These are phyloP conservation scores for Ecdyonurus torrentis DNA, from an alignment of 2,888 invertebrate species.

Conservation along the genomic window DNA sequence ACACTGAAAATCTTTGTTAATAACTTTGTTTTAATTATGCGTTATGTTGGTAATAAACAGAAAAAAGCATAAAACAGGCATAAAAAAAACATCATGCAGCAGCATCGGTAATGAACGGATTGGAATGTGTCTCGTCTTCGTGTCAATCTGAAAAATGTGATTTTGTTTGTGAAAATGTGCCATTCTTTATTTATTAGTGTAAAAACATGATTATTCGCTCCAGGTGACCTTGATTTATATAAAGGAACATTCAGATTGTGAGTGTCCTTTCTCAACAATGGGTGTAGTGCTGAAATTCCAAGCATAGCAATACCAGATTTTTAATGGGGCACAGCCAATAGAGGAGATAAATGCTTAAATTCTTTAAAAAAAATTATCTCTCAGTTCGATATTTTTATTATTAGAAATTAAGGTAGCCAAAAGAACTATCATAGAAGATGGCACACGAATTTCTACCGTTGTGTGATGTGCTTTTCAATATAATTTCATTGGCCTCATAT, in stretches of 20 bases:
- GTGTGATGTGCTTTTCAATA: conserved; percentile 82
- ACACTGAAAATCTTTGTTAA: too few species aligned
- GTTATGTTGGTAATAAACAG: neutral
- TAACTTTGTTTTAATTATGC: too few species aligned
- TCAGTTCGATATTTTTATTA: too few species aligned
- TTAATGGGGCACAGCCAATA: neutral
- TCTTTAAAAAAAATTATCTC: too few species aligned
- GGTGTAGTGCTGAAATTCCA: neutral
- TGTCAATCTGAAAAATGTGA: neutral
- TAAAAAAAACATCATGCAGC: neutral
- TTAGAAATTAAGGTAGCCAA: too few species aligned
- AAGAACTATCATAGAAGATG: conserved; percentile 26
- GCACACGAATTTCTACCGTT: conserved; percentile 70
- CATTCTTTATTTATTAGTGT: neutral
- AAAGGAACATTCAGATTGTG: neutral
- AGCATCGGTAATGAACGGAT: neutral
- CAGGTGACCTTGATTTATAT: neutral
- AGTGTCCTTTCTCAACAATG: neutral
- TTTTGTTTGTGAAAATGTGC: neutral
- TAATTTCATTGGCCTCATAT: conserved; percentile 74
- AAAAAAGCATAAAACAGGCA: neutral
- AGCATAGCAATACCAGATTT: neutral
- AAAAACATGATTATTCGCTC: neutral
- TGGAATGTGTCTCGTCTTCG: neutral
- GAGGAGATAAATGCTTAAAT: neutral